Base-by-base conservation (phyloP, 2,888 invertebrate genomes). In the Erebia epiphron region DNA sequence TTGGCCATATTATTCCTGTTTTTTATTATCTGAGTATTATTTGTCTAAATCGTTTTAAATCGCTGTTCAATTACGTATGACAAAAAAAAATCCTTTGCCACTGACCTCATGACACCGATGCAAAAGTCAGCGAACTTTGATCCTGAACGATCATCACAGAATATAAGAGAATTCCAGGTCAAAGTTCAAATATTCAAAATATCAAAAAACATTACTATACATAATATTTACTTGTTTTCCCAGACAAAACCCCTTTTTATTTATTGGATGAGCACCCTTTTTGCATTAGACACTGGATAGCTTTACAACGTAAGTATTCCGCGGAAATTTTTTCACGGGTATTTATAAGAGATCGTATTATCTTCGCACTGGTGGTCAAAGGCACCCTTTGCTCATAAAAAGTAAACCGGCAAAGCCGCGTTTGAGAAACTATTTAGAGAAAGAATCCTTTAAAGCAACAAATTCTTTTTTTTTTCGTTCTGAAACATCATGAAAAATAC, bases 291-390 rank as follows among this genome's bases (percentile, higher is more conserved):
- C 41, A 41, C 43, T 61, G 43, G 43, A 35, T 35, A 64, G 26
- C 41, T 64, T 41, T 35, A 52, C 21, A 64, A 35, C 10, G 16
- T n/a, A 21, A 21, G 21, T 21, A 18, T 54, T 54, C 50, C 52
- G 18, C 41, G 8, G 52, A 35, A 16, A 41, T 70, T 57, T 35
- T 57, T 57, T 56, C 56, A 67, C 56, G 56, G 60, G 58, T 68
- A 65, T 64, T 68, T 60, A 58, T 52, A 61, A 64, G 68, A 65
- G 16, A 71, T 64, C 68, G 14, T 52, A 65, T 68, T 71, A 71
- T 63, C 11, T 60, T 26, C 35, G 71, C 71, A 61, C 71, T 35
- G 63, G 41, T 52, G 54, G 64, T 71, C 71, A 71, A 71, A 71
- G 71, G 68, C 52, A 49, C 62, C 70, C 41, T 52, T 16, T 64